These are phyloP conservation scores for Bryconaethiops microstoma DNA, from an alignment of 2,797 vertebrate species.

Conservation along the genomic window DNA sequence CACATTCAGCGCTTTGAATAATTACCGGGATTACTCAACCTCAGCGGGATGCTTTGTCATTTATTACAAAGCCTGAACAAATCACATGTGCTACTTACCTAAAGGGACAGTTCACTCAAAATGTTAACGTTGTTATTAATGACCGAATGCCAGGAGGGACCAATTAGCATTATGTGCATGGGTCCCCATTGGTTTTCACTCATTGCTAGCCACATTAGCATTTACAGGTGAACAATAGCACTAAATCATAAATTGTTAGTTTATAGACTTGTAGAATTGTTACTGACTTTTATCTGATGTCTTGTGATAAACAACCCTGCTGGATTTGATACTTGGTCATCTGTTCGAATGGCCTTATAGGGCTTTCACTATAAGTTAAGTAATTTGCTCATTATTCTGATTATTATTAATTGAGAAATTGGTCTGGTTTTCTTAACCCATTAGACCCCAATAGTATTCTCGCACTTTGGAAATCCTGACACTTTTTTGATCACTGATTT, in stretches of 20 bases:
- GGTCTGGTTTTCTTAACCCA: too few species aligned
- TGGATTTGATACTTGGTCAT: background rate
- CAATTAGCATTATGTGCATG: constrained; percentile 11
- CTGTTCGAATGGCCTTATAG: background rate
- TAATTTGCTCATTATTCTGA: too few species aligned
- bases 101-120: constrained; percentile 7
- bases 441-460: too few species aligned
- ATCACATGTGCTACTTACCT: background rate
- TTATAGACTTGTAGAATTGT: too few species aligned
- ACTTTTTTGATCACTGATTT: too few species aligned
- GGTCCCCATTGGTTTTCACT: constrained; percentile 26
- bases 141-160: background rate
- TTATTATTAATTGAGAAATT: too few species aligned
- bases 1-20: background rate
- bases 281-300: background rate
- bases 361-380: too few species aligned
- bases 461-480: too few species aligned
- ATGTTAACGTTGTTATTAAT: background rate
- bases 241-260: background rate
- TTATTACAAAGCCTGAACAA: background rate
- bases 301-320: background rate
- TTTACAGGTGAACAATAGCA: background rate
- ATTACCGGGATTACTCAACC: background rate
- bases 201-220: constrained; percentile 17
- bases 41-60: constrained; percentile 1